Percentiles rank a stretch among this genome's conserved stretches.
phyloP scores from a whole-genome alignment of 2,888 invertebrate species.

The Microctonus brassicae region DNA sequence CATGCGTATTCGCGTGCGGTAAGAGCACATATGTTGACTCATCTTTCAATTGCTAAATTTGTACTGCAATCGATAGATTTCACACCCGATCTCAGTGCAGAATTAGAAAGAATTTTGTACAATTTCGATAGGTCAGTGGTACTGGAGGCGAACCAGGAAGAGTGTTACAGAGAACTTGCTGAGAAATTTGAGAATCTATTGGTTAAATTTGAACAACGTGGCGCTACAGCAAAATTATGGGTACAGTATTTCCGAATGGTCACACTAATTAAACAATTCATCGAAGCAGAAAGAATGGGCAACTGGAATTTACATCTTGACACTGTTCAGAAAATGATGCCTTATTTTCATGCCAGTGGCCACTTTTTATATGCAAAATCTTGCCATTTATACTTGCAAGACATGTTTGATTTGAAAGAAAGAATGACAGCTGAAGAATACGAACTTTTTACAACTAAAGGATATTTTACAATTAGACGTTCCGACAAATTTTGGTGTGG shows the following conservation, averaged over 20 bases:
- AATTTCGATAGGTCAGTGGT: not conserved
- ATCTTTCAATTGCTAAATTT: not conserved
- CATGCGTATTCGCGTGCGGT: slow-evolving; percentile 4
- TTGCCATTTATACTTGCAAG: slow-evolving; percentile 54
- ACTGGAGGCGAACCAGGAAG: not conserved
- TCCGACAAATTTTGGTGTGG: slow-evolving; percentile 45
- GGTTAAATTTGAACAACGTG: slow-evolving; percentile 25
- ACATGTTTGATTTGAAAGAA: slow-evolving; percentile 46
- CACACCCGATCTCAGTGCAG: not conserved
- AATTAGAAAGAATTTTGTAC: not conserved
- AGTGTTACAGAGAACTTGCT: not conserved
- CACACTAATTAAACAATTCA: slow-evolving; percentile 38
- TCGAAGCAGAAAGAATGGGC: slow-evolving; percentile 48
- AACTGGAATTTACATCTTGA: slow-evolving; percentile 50
- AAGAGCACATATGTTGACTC: slow-evolving; percentile 34
- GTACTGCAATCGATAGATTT: not conserved
- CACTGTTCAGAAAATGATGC: slow-evolving; percentile 48
- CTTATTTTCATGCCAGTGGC: slow-evolving; percentile 52
- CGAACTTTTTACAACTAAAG: slow-evolving; percentile 37
- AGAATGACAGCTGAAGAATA: slow-evolving; percentile 39
- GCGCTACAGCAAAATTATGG: slow-evolving; percentile 40
- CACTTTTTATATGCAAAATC: slow-evolving; percentile 56
- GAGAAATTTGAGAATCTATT: not conserved
- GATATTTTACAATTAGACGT: slow-evolving; percentile 44
- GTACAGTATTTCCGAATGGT: slow-evolving; percentile 42